phyloP scores from a whole-genome alignment of 1,140 invertebrate species.

The Psilanteris sp. region DNA sequence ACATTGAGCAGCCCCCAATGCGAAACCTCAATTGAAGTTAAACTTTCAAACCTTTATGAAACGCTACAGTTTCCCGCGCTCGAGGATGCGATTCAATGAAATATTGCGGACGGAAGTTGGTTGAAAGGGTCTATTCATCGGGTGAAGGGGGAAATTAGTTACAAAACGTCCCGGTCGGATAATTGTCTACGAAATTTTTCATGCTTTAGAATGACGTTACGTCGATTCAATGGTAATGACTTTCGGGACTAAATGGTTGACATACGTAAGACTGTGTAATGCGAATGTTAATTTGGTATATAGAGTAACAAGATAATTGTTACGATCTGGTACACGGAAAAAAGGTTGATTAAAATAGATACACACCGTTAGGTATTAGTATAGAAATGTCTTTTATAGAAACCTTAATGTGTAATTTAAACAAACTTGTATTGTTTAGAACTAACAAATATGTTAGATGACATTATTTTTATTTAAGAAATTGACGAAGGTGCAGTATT shows the following conservation, averaged over 20 bases:
- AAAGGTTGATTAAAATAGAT: neutral
- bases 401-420: too few species aligned
- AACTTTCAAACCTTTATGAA: slow-evolving; percentile 40
- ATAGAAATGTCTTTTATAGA: too few species aligned
- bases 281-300: slow-evolving; percentile 33
- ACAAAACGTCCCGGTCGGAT: slow-evolving; percentile 17
- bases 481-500: too few species aligned
- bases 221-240: slow-evolving; percentile 33
- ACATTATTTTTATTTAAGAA: too few species aligned
- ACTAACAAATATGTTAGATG: too few species aligned
- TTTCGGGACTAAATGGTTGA: slow-evolving; percentile 21
- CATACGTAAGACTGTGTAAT: slow-evolving; percentile 31
- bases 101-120: slow-evolving; percentile 27
- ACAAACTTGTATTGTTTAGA: too few species aligned
- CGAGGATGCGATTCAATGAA: slow-evolving; percentile 24
- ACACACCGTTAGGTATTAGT: too few species aligned
- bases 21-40: slow-evolving; percentile 24
- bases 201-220: slow-evolving; percentile 1
- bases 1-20: slow-evolving; percentile 14
- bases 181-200: slow-evolving; percentile 30
- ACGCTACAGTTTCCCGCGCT: slow-evolving; percentile 24
- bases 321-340: slow-evolving; percentile 5
- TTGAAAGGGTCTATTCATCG: slow-evolving; percentile 33
- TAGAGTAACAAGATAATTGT: slow-evolving; percentile 25
- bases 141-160: slow-evolving; percentile 20